phyloP scores from a whole-genome alignment of 1,140 invertebrate genomes.

The Physella acuta region DNA sequence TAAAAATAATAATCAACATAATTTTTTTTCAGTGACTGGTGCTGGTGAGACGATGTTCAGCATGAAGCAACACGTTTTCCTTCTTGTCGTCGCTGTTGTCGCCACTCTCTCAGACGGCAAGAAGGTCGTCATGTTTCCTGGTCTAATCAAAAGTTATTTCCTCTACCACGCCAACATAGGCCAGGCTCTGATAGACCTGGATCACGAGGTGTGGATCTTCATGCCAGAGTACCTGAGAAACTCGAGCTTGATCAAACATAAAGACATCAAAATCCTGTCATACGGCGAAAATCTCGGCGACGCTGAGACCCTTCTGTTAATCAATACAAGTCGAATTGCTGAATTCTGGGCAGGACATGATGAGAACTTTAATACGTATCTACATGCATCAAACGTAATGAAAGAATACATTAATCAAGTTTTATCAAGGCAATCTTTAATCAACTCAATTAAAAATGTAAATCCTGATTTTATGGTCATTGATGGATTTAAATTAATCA shows the following conservation, averaged over 20 bases:
- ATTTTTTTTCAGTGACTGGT: too few species aligned
- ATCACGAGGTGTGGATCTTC: conserved; percentile 23
- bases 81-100: too few species aligned
- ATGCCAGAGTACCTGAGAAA: conserved; percentile 17
- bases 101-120: too few species aligned
- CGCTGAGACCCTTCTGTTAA: background rate
- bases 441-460: background rate
- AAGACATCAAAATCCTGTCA: conserved; percentile 14
- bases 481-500: conserved; percentile 16
- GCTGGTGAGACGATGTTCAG: too few species aligned
- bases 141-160: background rate
- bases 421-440: background rate
- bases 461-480: conserved; percentile 27
- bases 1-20: too few species aligned
- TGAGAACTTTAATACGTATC: background rate
- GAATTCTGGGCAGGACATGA: conserved; percentile 9
- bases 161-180: conserved; percentile 22
- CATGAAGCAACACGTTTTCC: too few species aligned
- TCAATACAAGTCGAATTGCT: background rate
- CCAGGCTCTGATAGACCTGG: conserved; percentile 9
- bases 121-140: background rate
- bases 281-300: background rate
- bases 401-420: background rate
- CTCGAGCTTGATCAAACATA: conserved; percentile 8
- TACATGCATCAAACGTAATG: background rate